phyloP scores from a whole-genome alignment of 1,140 invertebrate genomes.

The Mizuhopecten yessoensis region DNA sequence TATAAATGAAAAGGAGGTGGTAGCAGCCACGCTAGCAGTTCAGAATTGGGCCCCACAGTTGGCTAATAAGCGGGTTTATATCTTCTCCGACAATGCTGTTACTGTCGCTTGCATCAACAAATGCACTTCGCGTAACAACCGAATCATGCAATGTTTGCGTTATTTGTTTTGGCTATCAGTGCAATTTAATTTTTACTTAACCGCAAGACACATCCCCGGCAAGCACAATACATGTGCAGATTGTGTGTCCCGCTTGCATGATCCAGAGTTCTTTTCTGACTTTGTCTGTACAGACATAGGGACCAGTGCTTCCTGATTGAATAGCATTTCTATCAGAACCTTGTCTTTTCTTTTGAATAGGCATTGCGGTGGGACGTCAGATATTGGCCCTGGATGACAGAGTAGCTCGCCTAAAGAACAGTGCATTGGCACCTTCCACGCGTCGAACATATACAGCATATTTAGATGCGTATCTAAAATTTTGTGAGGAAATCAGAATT shows the following conservation, averaged over 20 bases:
- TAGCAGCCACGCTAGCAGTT: too few relatives aligned
- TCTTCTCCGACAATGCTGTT: too few relatives aligned
- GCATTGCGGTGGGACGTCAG: not conserved
- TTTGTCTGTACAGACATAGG: not conserved
- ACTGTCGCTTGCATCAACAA: too few relatives aligned
- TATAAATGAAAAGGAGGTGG: too few relatives aligned
- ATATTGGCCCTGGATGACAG: not conserved
- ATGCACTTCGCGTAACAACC: too few relatives aligned
- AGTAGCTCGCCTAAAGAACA: not conserved
- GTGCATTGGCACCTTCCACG: not conserved
- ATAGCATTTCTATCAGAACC: not conserved
- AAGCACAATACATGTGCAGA: constrained; percentile 40
- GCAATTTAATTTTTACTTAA: constrained; percentile 45
- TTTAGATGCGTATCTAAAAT: too few relatives aligned
- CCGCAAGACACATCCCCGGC: not conserved
- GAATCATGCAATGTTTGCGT: not conserved
- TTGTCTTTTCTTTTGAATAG: not conserved
- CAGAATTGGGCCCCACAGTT: too few relatives aligned
- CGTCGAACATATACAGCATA: not conserved
- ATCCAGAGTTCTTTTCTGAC: not conserved
- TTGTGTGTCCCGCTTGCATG: constrained; percentile 22
- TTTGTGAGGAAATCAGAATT: too few relatives aligned
- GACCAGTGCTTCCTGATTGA: not conserved
- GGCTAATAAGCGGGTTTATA: too few relatives aligned
- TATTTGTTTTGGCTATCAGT: constrained; percentile 48